Base-by-base conservation (phyloP, 2,888 invertebrate species). In the Cristatella mucedo region DNA sequence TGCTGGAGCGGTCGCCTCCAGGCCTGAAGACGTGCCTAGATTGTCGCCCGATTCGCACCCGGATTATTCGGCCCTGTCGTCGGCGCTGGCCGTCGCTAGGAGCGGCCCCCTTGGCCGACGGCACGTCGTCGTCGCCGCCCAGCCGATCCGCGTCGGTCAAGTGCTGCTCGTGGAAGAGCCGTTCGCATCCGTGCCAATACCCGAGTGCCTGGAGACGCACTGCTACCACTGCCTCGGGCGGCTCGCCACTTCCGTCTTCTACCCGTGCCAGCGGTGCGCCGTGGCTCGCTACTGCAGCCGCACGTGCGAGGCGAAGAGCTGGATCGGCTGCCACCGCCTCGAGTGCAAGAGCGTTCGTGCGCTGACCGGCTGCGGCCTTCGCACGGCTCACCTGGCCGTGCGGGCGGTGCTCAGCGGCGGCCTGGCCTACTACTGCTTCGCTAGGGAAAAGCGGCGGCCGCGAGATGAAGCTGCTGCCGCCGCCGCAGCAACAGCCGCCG, bases 101-200 rank as follows among this genome's bases (percentile, higher is more conserved):
- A n/a, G n/a, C n/a, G n/a, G n/a, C n/a, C n/a, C n/a, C n/a, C n/a
- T n/a, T n/a, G n/a, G n/a, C n/a, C n/a, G n/a, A n/a, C n/a, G n/a
- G n/a, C n/a, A n/a, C n/a, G n/a, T n/a, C n/a, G n/a, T n/a, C n/a
- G n/a, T n/a, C n/a, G n/a, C n/a, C n/a, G n/a, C n/a, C n/a, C n/a
- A n/a, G 4, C 53, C 61, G 38, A 53, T 64, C 6, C 43, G 51
- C 11, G 51, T 57, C 15, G 82, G 82, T 0, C 82, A 85, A 59
- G 66, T 84, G 4, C 59, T 89, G 26, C 76, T 75, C 1, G 68
- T 78, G 33, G 89, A 89, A 63, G 71, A 76, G 41, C 80, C 85
- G 0, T 86, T 77, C 57, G 75, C 81, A 1, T 80, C 81, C 63
- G 80, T 84, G 2, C 56, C 81, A 16, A 54, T 73, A 18, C 70